Evolutionary conservation across 2,113 vertebrate species (phyloP), one percentile per base, ranked within the genome.

Genomic region (Desmodus rotundus): DNA sequence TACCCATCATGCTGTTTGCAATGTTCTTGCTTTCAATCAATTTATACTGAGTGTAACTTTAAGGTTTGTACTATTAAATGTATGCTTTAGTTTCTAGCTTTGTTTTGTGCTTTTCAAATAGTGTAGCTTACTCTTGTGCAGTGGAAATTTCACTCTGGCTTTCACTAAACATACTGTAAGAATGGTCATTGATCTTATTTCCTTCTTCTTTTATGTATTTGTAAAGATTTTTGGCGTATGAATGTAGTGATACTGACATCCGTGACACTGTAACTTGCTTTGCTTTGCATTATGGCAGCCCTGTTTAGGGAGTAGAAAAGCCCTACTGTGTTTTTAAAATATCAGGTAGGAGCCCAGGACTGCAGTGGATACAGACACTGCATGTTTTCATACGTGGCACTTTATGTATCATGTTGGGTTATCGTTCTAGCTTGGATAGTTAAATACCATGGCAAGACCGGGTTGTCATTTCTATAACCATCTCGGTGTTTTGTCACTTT

Each of bases 401-500:
- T 98, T 98, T 97, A 1, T 4, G 45, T 94, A 31, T 97, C 80
- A 26, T 89, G 73, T 92, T 89, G 52, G 96, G 88, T 93, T 98
- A 97, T 98, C 98, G 97, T 98, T 98, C 98, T 97, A 98, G 98
- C 96, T 98, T 96, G 98, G 97, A 98, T 97, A 97, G 97, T 98
- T 98, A 98, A 98, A 95, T 98, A 98, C 98, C 98, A 96, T 99
- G 99, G 98, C 98, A 98, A 98, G 97, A 98, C 98, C 97, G 98
- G 98, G 97, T 98, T 99, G 99, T 99, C 99, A 98, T 99, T 99
- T 99, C 99, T 99, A 97, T 98, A 99, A 99, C 99, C 99, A 99
- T 99, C 99, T 98, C 98, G 98, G 98, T 99, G 98, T 99, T 99
- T 99, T 99, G 99, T 99, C 98, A 96, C 99, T 98, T 68, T 99